These are phyloP conservation scores for Premnoplex brunnescens DNA, from an alignment of 2,797 vertebrate species.

Conservation along the genomic window DNA sequence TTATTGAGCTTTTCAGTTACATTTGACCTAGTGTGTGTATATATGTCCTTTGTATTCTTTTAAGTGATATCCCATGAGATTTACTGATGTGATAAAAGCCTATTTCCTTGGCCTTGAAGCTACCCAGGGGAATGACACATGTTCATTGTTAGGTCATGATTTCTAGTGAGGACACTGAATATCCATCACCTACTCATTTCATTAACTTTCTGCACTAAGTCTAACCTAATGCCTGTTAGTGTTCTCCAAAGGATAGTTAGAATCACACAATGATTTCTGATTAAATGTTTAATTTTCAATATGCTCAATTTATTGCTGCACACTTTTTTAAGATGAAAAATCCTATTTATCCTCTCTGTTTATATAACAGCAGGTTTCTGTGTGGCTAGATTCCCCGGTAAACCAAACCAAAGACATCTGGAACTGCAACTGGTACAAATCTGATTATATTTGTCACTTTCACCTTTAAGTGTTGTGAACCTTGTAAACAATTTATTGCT, in stretches of 20 bases:
- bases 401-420: neutral
- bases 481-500: neutral
- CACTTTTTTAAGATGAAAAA: neutral
- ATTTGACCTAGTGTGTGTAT: neutral
- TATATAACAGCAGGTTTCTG: neutral
- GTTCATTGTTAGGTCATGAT: neutral
- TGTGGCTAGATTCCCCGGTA: neutral
- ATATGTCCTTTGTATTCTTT: neutral
- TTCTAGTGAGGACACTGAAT: neutral
- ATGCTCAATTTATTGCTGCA: neutral
- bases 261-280: neutral
- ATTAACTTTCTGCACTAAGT: neutral
- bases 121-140: neutral
- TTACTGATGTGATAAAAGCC: neutral
- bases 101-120: neutral
- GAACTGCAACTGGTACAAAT: neutral
- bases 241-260: neutral
- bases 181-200: neutral
- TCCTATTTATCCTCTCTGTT: neutral
- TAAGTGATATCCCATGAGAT: neutral
- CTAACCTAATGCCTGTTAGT: neutral
- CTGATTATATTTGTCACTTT: neutral
- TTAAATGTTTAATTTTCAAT: neutral
- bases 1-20: neutral
- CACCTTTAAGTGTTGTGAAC: neutral